Conservation (phyloP, 2,113 vertebrate species). For the Myotis brandtii region DNA sequence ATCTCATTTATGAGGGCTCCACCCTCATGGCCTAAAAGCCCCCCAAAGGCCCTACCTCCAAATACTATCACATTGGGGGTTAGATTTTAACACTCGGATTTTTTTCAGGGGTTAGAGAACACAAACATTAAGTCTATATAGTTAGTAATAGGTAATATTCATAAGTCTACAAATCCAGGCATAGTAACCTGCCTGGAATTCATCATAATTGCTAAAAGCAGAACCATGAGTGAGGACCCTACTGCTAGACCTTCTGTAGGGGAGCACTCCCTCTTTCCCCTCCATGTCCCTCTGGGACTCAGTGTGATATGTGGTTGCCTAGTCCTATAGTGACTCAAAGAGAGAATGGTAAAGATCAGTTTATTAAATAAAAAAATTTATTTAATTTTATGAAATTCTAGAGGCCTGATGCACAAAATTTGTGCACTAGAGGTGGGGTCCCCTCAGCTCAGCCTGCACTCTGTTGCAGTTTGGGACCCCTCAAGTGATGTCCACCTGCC, state of each 20-base stretch:
- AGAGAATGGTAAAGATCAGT: neutral
- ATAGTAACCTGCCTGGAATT: neutral
- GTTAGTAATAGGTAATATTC: neutral
- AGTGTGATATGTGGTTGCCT: neutral
- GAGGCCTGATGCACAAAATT: no score
- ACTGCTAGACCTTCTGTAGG: neutral
- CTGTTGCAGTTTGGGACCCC: no score
- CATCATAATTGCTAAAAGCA: neutral
- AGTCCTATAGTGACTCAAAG: neutral
- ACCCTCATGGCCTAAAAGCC: neutral
- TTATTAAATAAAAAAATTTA: neutral
- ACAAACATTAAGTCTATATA: neutral
- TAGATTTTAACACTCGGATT: neutral
- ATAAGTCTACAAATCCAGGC: neutral
- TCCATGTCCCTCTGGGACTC: neutral
- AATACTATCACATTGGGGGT: neutral
- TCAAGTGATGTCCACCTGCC: no score
- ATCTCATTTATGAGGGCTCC: neutral
- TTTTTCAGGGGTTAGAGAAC: neutral
- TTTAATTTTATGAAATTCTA: slow-evolving; percentile 39
- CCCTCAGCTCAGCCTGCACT: no score
- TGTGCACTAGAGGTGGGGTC: no score
- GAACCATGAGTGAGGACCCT: neutral
- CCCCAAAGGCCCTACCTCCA: neutral
- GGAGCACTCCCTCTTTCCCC: neutral